phyloP scores from a whole-genome alignment of 2,113 vertebrate genomes.

The rabbit (Oryctolagus cuniculus) region mOryCun1.1 NC_091439.1:39567501-39568000 shows the following conservation, averaged over 20 bases:
- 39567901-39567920: neutral
- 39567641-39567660: constrained; percentile 63
- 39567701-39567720: neutral
- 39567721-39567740: neutral
- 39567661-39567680: constrained; percentile 23
- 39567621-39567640: constrained; percentile 41
- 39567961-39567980: neutral
- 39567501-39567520: neutral
- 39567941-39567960: neutral
- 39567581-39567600: constrained; percentile 35
- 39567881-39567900: neutral
- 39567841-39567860: neutral
- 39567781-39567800: neutral
- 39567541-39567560: constrained; percentile 50
- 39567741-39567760: neutral
- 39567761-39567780: neutral
- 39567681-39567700: constrained; percentile 33
- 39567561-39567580: constrained; percentile 54
- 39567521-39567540: neutral
- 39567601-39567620: constrained; percentile 58
- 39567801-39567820: neutral
- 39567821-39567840: neutral
- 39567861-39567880: neutral
- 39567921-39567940: neutral
- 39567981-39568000: neutral